These are phyloP conservation scores for Rostratula benghalensis DNA, from an alignment of 2,113 vertebrate genomes.

Conservation along the genomic window DNA sequence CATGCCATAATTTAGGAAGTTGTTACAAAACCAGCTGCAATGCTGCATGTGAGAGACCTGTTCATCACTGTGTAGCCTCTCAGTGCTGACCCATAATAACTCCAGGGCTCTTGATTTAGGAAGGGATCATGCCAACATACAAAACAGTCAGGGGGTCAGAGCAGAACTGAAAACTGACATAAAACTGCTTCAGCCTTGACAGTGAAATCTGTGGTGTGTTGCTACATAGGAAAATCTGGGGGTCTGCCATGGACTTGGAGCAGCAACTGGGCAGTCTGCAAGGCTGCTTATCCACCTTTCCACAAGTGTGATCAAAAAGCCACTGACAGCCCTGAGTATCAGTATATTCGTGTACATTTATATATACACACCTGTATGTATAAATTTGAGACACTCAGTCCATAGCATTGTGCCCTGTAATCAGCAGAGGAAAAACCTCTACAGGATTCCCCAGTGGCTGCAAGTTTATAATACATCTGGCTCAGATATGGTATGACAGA, in stretches of 20 bases:
- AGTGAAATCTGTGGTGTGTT: not conserved
- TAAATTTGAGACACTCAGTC: not conserved
- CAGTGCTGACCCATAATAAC: not conserved
- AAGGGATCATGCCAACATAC: not conserved
- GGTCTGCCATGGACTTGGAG: not conserved
- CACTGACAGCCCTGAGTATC: not conserved
- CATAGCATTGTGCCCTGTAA: not conserved
- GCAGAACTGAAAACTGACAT: not conserved
- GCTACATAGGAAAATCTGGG: not conserved
- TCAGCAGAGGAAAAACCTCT: not conserved
- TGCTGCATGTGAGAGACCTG: not conserved
- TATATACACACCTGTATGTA: not conserved
- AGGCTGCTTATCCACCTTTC: not conserved
- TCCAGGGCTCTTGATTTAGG: not conserved
- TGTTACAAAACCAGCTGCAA: not conserved
- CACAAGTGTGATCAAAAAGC: not conserved
- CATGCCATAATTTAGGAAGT: not conserved
- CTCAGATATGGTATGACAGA: slow-evolving; percentile 9
- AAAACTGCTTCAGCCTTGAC: not conserved
- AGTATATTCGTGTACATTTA: not conserved
- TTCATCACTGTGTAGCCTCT: not conserved
- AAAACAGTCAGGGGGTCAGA: not conserved
- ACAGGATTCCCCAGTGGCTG: not conserved
- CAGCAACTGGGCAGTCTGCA: not conserved
- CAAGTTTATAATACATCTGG: slow-evolving; percentile 1